Evolutionary conservation across 2,888 invertebrate species (phyloP).

Genomic region (Xestia xanthographa): DNA sequence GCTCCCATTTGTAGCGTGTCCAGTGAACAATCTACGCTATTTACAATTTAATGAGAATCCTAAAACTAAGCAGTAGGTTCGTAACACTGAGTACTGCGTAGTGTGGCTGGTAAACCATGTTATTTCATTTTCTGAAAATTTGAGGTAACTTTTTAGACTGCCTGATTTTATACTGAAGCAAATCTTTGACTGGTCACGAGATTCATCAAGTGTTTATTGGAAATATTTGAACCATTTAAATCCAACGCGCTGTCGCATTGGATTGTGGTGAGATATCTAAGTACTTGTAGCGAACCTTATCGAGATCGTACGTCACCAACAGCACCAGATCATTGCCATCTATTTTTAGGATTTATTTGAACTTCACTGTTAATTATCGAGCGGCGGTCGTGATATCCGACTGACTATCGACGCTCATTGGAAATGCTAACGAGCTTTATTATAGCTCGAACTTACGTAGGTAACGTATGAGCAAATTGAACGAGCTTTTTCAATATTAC

Average conservation of each 20-base stretch:
- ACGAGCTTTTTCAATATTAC: conserved; percentile 41
- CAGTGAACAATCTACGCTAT: conserved; percentile 18
- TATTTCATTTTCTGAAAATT: not conserved
- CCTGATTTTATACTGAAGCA: not conserved
- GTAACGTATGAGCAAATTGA: conserved; percentile 7
- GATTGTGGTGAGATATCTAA: not conserved
- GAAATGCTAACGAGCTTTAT: conserved; percentile 1
- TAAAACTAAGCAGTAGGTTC: conserved; percentile 23
- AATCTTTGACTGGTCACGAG: not conserved
- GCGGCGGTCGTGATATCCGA: not conserved
- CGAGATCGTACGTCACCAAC: not conserved
- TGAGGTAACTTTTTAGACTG: not conserved
- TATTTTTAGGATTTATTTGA: not conserved
- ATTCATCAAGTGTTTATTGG: not conserved
- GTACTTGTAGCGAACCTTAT: not conserved
- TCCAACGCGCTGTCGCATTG: not conserved
- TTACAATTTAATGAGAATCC: conserved; percentile 35
- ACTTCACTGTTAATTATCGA: conserved; percentile 1
- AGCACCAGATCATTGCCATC: not conserved
- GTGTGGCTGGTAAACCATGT: not conserved
- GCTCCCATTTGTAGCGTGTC: conserved; percentile 6
- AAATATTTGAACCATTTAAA: not conserved
- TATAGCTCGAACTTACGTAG: conserved; percentile 2
- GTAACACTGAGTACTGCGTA: conserved; percentile 36
- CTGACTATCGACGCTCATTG: not conserved